These are phyloP conservation scores for Myotis davidii DNA, from an alignment of 2,113 vertebrate species.

Conservation along the genomic window DNA sequence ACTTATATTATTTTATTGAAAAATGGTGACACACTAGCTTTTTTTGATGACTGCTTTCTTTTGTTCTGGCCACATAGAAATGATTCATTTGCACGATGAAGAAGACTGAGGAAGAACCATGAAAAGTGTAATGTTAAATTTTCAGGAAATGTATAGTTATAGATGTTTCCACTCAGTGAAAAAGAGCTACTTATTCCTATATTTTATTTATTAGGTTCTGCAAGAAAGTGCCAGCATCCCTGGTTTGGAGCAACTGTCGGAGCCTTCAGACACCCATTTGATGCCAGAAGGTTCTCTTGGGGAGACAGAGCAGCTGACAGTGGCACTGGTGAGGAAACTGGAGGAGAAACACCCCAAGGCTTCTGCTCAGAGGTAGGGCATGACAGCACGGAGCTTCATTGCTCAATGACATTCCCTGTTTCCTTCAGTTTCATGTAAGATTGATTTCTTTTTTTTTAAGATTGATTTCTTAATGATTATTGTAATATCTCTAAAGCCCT, in stretches of 20 bases:
- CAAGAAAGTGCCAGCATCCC: constrained; percentile 79
- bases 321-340: constrained; percentile 89
- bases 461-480: constrained; percentile 93
- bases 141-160: constrained; percentile 62
- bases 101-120: neutral
- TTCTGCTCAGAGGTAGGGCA: constrained; percentile 92
- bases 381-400: constrained; percentile 94
- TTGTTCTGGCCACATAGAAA: neutral
- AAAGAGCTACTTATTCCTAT: constrained; percentile 68
- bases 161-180: constrained; percentile 61
- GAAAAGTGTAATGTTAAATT: constrained; percentile 58
- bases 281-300: constrained; percentile 83
- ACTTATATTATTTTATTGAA: constrained; percentile 8
- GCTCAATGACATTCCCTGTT: constrained; percentile 96
- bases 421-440: constrained; percentile 96
- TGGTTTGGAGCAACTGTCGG: constrained; percentile 82
- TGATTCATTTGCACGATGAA: neutral
- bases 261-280: constrained; percentile 82
- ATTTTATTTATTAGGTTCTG: constrained; percentile 80
- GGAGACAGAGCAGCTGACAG: constrained; percentile 86
- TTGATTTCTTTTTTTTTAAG: constrained; percentile 91
- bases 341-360: constrained; percentile 90
- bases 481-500: constrained; percentile 93
- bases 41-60: neutral
- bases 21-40: neutral